Evolutionary conservation across 1,140 invertebrate genomes (phyloP).

Genomic region (Platyura marginata): DNA sequence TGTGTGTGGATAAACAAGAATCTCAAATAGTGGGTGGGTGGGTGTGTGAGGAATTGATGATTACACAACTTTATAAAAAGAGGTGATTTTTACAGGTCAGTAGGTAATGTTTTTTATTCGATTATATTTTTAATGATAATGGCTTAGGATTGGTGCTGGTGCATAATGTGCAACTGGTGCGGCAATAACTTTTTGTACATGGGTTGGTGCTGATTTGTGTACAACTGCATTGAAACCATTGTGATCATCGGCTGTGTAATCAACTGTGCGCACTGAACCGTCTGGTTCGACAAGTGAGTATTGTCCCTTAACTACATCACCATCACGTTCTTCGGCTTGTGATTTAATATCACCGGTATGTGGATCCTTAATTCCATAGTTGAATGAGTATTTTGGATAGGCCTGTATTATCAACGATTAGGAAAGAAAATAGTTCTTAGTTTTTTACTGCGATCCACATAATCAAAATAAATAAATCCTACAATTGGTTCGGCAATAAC

Average conservation of each 20-base stretch:
- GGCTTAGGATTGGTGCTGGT: slow-evolving; percentile 16
- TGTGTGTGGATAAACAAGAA: too few relatives aligned
- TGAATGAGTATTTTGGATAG: slow-evolving; percentile 32
- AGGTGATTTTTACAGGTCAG: not conserved
- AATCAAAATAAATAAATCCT: not conserved
- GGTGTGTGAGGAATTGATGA: too few relatives aligned
- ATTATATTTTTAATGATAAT: slow-evolving; percentile 15
- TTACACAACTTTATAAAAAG: not conserved
- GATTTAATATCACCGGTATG: slow-evolving; percentile 42
- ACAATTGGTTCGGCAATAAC: slow-evolving; percentile 22
- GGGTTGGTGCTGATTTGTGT: slow-evolving; percentile 26
- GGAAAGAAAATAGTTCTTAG: not conserved
- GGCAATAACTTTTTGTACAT: slow-evolving; percentile 4
- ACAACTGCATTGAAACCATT: slow-evolving; percentile 34
- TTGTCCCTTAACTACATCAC: slow-evolving; percentile 37
- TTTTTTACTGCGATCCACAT: not conserved
- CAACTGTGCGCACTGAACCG: slow-evolving; percentile 35
- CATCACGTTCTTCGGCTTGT: slow-evolving; percentile 39
- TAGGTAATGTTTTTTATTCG: not conserved
- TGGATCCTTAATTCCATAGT: slow-evolving; percentile 32
- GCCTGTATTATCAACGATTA: slow-evolving; percentile 12
- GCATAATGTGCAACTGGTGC: slow-evolving; percentile 13
- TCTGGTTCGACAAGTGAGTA: slow-evolving; percentile 37
- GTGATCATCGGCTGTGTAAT: slow-evolving; percentile 51
- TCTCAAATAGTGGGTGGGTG: too few relatives aligned